Evolutionary conservation across 2,113 vertebrate species (phyloP).

Genomic region (Balaenoptera acutorostrata): DNA sequence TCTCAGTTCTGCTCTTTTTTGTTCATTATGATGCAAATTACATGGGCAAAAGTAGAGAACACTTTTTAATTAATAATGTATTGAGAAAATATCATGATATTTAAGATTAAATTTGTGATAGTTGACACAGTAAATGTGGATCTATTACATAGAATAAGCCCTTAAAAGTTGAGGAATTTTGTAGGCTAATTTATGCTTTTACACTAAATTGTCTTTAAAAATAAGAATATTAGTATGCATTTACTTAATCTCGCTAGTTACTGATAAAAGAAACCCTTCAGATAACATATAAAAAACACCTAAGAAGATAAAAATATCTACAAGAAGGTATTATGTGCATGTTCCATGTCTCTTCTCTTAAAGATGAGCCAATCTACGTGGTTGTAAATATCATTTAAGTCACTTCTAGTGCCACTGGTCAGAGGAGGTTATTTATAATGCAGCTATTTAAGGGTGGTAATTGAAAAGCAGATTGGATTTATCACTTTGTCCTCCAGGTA

Average conservation of each 20-base stretch:
- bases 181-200: not conserved
- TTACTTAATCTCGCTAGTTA: too few relatives aligned
- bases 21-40: not conserved
- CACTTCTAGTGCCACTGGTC: not conserved
- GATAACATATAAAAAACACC: not conserved
- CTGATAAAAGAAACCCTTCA: not conserved
- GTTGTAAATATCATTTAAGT: not conserved
- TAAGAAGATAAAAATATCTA: not conserved
- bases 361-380: not conserved
- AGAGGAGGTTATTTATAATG: not conserved
- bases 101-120: not conserved
- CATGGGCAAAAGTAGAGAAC: too few relatives aligned
- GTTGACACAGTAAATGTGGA: not conserved
- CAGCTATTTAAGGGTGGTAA: not conserved
- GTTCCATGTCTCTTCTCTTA: too few relatives aligned
- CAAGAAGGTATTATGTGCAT: accelerated
- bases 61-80: not conserved
- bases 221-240: not conserved
- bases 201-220: not conserved
- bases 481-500: not conserved
- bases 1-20: not conserved
- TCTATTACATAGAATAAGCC: too few relatives aligned
- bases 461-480: not conserved
- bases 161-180: not conserved
- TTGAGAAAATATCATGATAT: not conserved